Evolutionary conservation across 2,113 vertebrate genomes (phyloP).

Genomic region (Zootoca vivipara): DNA sequence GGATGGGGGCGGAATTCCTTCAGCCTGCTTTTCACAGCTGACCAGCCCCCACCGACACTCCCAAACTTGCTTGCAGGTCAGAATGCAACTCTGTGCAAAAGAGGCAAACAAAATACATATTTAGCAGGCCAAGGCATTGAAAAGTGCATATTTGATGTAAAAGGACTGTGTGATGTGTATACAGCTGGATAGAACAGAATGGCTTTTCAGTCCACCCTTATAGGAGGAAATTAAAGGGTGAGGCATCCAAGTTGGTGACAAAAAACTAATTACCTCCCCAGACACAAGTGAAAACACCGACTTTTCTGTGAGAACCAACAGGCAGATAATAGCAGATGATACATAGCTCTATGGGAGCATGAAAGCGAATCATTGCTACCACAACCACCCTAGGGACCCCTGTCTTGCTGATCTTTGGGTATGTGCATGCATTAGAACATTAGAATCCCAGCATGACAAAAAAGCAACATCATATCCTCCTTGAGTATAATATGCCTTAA

Average conservation of each 20-base stretch:
- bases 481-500: background rate
- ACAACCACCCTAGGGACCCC: background rate
- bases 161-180: too few species aligned
- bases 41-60: too few species aligned
- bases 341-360: background rate
- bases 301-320: background rate
- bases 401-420: background rate
- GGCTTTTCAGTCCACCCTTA: too few species aligned
- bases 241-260: background rate
- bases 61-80: too few species aligned
- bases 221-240: background rate
- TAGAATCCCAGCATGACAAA: background rate
- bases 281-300: background rate
- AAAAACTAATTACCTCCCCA: background rate
- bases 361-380: background rate
- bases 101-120: background rate
- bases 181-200: too few species aligned
- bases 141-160: too few species aligned
- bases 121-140: background rate
- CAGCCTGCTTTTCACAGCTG: too few species aligned
- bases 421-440: background rate
- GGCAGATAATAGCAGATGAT: background rate
- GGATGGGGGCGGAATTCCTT: too few species aligned
- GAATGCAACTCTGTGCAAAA: too few species aligned
- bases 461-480: too few species aligned